Conservation (phyloP, 2,113 vertebrate species). For the Spermophilus dauricus region DNA sequence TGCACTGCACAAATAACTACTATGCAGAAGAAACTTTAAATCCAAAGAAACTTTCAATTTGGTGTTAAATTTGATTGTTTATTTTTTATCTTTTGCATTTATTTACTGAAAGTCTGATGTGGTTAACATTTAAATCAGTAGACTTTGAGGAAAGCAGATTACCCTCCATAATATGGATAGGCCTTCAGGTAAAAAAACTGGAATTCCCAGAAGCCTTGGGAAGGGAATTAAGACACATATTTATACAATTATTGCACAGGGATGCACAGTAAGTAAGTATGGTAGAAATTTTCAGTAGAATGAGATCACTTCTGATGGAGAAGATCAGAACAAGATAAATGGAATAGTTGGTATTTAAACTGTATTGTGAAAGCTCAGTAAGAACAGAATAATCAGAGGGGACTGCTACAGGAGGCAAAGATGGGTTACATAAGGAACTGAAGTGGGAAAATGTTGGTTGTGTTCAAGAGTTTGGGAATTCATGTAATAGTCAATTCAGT, state of each 20-base stretch:
- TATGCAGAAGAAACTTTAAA: background rate
- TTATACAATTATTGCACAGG: background rate
- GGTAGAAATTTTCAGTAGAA: background rate
- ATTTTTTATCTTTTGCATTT: conserved; percentile 36
- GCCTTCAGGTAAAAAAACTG: too few relatives aligned
- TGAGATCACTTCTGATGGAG: background rate
- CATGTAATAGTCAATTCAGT: background rate
- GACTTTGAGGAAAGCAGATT: too few relatives aligned
- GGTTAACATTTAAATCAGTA: too few relatives aligned
- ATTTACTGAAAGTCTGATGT: background rate
- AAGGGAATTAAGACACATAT: conserved; percentile 5
- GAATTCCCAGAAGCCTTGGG: background rate
- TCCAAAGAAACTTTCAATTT: conserved; percentile 43
- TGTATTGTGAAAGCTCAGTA: conserved; percentile 3
- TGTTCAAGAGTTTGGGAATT: background rate
- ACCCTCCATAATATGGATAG: too few relatives aligned
- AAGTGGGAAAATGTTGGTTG: background rate
- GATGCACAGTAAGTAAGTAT: conserved; percentile 1
- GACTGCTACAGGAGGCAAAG: background rate
- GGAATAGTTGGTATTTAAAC: background rate
- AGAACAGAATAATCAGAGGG: background rate
- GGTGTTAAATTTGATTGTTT: conserved; percentile 23
- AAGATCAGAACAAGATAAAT: conserved; percentile 15
- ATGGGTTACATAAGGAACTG: background rate
- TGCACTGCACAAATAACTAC: background rate